Evolutionary conservation across 2,888 invertebrate genomes (phyloP).

Genomic region (Elegia similella): DNA sequence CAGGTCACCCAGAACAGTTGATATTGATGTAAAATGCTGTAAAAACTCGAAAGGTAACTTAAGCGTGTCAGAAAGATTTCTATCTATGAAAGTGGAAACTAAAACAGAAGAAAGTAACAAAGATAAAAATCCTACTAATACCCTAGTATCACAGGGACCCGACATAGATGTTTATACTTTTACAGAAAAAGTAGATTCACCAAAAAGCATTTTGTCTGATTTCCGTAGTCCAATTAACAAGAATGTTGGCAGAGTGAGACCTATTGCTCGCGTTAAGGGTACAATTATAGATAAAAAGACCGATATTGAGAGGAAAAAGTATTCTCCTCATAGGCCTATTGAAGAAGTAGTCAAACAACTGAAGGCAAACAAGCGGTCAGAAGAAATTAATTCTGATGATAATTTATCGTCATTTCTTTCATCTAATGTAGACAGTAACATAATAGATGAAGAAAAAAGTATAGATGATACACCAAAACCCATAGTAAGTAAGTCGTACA

Average conservation of each 20-base stretch:
- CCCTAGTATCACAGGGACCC: constrained; percentile 64
- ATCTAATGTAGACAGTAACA: constrained; percentile 37
- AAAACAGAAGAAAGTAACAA: constrained; percentile 58
- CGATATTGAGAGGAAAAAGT: constrained; percentile 71
- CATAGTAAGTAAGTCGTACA: constrained; percentile 74
- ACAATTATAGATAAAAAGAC: constrained; percentile 71
- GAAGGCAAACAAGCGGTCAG: constrained; percentile 67
- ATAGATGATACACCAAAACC: constrained; percentile 61
- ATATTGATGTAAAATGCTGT: constrained; percentile 72
- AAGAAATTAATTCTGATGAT: constrained; percentile 45
- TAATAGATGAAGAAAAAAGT: constrained; percentile 40
- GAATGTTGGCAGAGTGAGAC: constrained; percentile 70
- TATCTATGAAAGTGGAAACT: constrained; percentile 65
- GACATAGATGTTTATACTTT: constrained; percentile 76
- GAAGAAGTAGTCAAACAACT: constrained; percentile 75
- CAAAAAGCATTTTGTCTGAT: constrained; percentile 71
- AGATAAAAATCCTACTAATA: constrained; percentile 56
- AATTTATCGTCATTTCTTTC: constrained; percentile 36
- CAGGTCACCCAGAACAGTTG: constrained; percentile 68
- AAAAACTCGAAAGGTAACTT: constrained; percentile 75
- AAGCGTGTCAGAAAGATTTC: constrained; percentile 68
- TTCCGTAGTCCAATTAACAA: constrained; percentile 66
- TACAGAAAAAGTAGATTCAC: constrained; percentile 75
- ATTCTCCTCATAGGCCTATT: constrained; percentile 71
- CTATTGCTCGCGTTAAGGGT: constrained; percentile 76